Percentiles rank a stretch among this genome's conserved stretches.
These are phyloP conservation scores for Drosophila rufa DNA, from an alignment of 1,140 invertebrate species.

Conservation along the genomic window DNA sequence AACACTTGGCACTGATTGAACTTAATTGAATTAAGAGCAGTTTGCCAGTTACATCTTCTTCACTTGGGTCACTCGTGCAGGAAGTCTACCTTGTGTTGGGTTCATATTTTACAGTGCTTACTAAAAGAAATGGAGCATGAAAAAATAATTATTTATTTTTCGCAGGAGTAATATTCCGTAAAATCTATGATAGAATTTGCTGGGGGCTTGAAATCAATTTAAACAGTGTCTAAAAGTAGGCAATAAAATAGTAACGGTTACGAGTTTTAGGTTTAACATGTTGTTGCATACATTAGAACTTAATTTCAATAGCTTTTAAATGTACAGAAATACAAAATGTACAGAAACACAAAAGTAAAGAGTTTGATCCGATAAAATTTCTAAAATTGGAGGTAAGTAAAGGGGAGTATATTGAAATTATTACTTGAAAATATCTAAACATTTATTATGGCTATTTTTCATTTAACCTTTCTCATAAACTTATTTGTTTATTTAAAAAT, in stretches of 20 bases:
- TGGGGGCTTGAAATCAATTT: not conserved
- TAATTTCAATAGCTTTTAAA: too few species aligned
- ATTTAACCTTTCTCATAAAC: too few species aligned
- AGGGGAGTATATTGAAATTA: too few species aligned
- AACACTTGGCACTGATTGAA: conserved; percentile 74
- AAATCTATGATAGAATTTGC: too few species aligned
- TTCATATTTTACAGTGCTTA: conserved; percentile 6
- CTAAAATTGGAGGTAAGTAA: too few species aligned
- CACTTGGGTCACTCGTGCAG: conserved; percentile 29
- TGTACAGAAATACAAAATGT: too few species aligned
- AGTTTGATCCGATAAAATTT: too few species aligned
- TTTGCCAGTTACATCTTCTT: conserved; percentile 63
- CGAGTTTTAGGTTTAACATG: rapidly evolving
- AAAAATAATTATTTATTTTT: not conserved
- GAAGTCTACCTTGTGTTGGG: conserved; percentile 42
- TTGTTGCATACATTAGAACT: not conserved
- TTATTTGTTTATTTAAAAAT: not conserved
- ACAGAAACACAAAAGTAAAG: too few species aligned
- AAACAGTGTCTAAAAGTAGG: not conserved
- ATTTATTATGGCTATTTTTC: too few species aligned
- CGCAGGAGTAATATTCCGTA: not conserved
- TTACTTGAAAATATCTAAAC: too few species aligned
- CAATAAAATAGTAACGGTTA: not conserved
- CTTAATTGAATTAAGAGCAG: conserved; percentile 75
- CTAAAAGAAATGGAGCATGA: not conserved